Percentiles rank a stretch among this genome's conserved stretches.
Evolutionary conservation across 2,113 vertebrate genomes (phyloP).

Genomic region (Phoenicopterus ruber): DNA sequence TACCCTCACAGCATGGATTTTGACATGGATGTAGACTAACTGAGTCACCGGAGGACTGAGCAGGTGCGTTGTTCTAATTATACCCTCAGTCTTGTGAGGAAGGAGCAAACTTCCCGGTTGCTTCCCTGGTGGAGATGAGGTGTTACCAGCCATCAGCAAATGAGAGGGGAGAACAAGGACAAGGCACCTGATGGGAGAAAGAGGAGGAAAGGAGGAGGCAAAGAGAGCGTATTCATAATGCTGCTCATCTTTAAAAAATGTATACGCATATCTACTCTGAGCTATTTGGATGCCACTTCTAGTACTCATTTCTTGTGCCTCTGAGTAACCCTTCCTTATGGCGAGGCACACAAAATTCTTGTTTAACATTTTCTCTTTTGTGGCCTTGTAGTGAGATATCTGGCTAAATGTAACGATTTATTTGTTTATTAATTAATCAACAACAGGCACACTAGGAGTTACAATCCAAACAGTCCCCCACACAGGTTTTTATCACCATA

Average conservation of each 20-base stretch:
- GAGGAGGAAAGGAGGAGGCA: background rate
- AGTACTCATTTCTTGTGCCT: background rate
- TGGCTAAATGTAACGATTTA: conserved; percentile 25
- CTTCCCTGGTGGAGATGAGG: conserved; percentile 62
- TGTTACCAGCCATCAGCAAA: conserved; percentile 64
- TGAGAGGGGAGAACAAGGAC: conserved; percentile 61
- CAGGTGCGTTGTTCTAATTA: conserved; percentile 67
- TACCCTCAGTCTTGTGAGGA: conserved; percentile 54
- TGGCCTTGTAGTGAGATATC: background rate
- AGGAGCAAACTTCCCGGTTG: conserved; percentile 47
- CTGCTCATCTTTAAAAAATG: background rate
- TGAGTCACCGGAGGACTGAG: conserved; percentile 50
- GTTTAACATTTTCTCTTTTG: background rate
- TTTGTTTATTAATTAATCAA: conserved; percentile 56
- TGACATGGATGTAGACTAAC: conserved; percentile 62
- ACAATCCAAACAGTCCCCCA: conserved; percentile 1
- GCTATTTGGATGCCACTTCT: background rate
- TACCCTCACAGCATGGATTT: conserved; percentile 65
- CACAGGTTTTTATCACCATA: conserved; percentile 35
- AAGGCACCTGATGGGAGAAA: conserved; percentile 49
- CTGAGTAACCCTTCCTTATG: background rate
- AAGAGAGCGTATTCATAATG: background rate
- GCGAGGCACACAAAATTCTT: background rate
- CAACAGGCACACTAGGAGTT: conserved; percentile 5
- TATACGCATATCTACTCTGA: background rate